phyloP scores from a whole-genome alignment of 2,888 invertebrate species.

The Cosmia pyralina region DNA sequence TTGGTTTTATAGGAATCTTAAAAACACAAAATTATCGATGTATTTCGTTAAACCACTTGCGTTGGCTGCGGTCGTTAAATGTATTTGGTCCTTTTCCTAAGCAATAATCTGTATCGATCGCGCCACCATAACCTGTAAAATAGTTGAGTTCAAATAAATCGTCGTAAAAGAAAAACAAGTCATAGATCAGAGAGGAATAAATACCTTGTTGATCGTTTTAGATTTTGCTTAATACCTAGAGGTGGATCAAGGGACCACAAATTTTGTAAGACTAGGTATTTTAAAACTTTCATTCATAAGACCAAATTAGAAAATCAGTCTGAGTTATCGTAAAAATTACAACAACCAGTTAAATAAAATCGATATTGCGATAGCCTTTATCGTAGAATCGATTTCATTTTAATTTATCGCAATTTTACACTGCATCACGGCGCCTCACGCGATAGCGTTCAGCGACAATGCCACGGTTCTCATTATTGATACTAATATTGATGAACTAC shows the following conservation, averaged over 20 bases:
- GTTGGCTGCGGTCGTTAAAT: background rate
- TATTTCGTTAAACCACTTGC: too few species aligned
- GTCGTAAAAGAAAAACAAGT: background rate
- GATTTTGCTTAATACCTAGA: background rate
- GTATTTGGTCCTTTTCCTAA: background rate
- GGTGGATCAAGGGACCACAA: background rate
- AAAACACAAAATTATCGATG: too few species aligned
- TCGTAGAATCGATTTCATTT: constrained; percentile 23
- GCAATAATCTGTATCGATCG: background rate
- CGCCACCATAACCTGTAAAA: background rate
- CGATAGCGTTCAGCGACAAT: constrained; percentile 31
- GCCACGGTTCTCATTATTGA: constrained; percentile 7
- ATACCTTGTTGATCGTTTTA: background rate
- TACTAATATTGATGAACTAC: background rate
- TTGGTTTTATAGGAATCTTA: too few species aligned
- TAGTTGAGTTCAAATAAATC: background rate
- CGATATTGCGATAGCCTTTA: constrained; percentile 25
- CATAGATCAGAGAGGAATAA: background rate
- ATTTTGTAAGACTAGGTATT: background rate
- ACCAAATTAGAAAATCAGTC: background rate
- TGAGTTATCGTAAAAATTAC: background rate
- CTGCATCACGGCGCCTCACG: constrained; percentile 47
- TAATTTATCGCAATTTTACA: constrained; percentile 35
- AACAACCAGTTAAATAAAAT: constrained; percentile 15
- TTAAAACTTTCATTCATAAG: background rate